Base-by-base conservation (phyloP, 37 sponge, comb jelly and placozoan genomes). In the Agelas oroides region DNA sequence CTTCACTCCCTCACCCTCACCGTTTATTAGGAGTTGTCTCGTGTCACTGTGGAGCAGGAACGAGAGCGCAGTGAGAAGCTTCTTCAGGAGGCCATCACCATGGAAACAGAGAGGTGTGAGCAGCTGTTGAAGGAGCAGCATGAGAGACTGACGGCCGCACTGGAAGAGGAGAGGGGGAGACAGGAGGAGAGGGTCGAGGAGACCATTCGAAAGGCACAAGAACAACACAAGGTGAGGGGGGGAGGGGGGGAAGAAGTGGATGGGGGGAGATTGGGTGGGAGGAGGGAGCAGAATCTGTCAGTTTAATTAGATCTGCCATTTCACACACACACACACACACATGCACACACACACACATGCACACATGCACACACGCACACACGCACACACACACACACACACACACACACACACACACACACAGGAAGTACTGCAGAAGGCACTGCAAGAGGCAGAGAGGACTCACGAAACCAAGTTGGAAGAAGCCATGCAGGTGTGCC, bases 51-150 rank as follows among this genome's bases (percentile, higher is more conserved):
- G 12, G 68, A 77, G 37, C 73, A 90, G 66, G 91, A 90, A 70
- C 65, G 85, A 38, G 92, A 90, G 20, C n/a, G 40, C 31, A 61
- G 88, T n/a, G 91, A 87, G 75, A 80, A 80, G 59, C 67, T 66
- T 13, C 73, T 94, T 17, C 24, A 86, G 39, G 91, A 88, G 0
- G 88, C 88, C 34, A 39, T 90, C 23, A 32, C 36, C 71, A 77
- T 36, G 76, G 92, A 94, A 55, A 76, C 79, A 64, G 86, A 91
- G 82, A 66, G 71, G 23, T 64, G 78, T 21, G 89, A 94, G 88
- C 59, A 75, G 60, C 39, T 80, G 68, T 46, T 94, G 56, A 64
- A 85, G 78, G 86, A 87, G 36, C 84, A 90, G 64, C 85, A 90
- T 27, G 75, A 74, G 60, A 70, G 90, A 18, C 70, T 93, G 27